Base-by-base conservation (phyloP, 2,113 vertebrate genomes). In the Myxocyprinus asiaticus region DNA sequence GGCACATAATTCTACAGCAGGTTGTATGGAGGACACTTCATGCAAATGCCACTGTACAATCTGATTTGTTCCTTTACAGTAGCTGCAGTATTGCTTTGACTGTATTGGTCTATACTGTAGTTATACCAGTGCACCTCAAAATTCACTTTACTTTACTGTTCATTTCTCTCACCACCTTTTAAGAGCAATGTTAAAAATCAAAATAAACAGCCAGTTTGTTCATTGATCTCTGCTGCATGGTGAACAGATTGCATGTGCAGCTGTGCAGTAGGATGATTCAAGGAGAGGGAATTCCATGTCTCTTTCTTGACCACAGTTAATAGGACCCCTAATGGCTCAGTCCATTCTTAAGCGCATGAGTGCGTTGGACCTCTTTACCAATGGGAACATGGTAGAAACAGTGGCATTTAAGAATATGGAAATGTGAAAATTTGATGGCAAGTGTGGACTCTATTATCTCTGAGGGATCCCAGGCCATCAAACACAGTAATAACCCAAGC, bases 381-480 rank as follows among this genome's bases (percentile, higher is more conserved):
- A 66, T 15, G 64, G 70, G 72, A 51, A 48, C 70, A 53, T 10
- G 15, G 78, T 44, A 69, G 59, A 77, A 81, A 86, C 71, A 50
- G 68, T 81, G 83, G 74, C 62, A 78, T 83, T 81, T 77, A 83
- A 33, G 73, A 75, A 84, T 84, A 84, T 84, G 80, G 71, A 84
- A 83, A 85, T 83, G 76, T 47, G 63, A 69, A 51, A 15, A 79
- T 47, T 43, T 33, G 22, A 33, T 33, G 22, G 22, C 22, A 33
- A 33, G 1, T 1, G 22, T 33, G 22, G 22, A 33, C n/a, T n/a
- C n/a, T n/a, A n/a, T n/a, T n/a, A n/a, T 33, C 22, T 33, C 22
- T 33, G 22, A 33, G 22, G 43, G 78, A 80, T 58, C 70, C 61
- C 77, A 85, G 77, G 78, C 43, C 22, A 75, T 65, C 64, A 64